phyloP scores from a whole-genome alignment of 2,113 vertebrate genomes.

The Cephalopterus ornatus region DNA sequence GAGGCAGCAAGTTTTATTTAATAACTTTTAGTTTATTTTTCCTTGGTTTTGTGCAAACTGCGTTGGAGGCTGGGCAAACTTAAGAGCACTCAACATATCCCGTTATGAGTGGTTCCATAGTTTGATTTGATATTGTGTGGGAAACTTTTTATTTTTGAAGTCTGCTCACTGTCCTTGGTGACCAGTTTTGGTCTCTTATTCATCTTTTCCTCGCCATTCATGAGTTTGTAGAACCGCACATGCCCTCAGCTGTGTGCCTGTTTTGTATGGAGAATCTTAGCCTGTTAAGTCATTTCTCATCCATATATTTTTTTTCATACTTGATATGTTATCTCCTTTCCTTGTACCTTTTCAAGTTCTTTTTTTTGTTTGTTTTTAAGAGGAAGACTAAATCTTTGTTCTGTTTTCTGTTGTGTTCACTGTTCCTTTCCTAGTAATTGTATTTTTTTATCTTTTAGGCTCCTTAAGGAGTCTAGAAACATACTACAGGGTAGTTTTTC shows the following conservation, averaged over 20 bases:
- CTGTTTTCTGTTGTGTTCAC: background rate
- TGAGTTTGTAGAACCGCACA: background rate
- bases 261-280: background rate
- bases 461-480: background rate
- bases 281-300: background rate
- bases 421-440: background rate
- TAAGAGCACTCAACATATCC: background rate
- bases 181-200: background rate
- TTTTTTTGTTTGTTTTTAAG: background rate
- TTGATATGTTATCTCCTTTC: background rate
- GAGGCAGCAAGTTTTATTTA: background rate
- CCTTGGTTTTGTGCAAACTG: background rate
- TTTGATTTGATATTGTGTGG: background rate
- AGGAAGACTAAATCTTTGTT: background rate
- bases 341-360: background rate
- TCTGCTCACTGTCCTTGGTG: rapidly evolving
- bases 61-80: background rate
- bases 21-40: background rate
- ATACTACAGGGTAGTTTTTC: background rate
- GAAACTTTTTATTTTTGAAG: background rate
- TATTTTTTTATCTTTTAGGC: background rate
- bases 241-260: background rate
- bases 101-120: rapidly evolving
- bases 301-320: rapidly evolving
- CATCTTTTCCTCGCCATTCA: background rate